Conservation (phyloP, 2,113 vertebrate species). For the Leucoraja erinaceus region DNA sequence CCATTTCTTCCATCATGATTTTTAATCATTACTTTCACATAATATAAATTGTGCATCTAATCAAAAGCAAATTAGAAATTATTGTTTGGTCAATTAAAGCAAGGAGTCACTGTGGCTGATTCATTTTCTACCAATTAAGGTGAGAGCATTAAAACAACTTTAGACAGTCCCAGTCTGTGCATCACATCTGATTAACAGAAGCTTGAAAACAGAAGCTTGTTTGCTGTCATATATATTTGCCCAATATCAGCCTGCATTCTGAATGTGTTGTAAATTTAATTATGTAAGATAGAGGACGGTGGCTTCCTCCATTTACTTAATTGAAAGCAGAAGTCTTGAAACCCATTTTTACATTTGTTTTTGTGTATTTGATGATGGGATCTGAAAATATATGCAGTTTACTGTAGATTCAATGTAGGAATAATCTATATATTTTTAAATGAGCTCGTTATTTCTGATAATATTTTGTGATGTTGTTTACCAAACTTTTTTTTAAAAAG, state of each 20-base stretch:
- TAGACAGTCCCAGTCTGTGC: not conserved
- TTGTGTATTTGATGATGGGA: not conserved
- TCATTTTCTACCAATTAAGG: not conserved
- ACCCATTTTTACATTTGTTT: not conserved
- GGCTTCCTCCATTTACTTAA: not conserved
- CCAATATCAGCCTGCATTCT: not conserved
- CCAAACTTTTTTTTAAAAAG: not conserved
- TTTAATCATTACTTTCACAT: not conserved
- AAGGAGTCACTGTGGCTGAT: not conserved
- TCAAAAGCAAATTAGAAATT: too few relatives aligned
- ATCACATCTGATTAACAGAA: not conserved
- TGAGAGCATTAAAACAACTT: not conserved
- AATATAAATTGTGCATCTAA: not conserved
- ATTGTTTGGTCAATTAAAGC: not conserved
- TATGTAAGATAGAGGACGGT: not conserved
- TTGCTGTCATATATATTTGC: not conserved
- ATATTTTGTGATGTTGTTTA: not conserved
- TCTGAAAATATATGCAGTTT: not conserved
- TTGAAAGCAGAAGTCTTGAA: not conserved
- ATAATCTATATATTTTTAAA: not conserved
- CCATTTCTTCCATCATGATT: not conserved
- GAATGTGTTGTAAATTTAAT: not conserved
- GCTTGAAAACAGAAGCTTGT: not conserved
- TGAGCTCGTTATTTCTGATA: not conserved
- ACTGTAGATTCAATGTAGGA: not conserved